These are phyloP conservation scores for Hypotaenidia okinawae DNA, from an alignment of 2,797 vertebrate species.

Conservation along the genomic window DNA sequence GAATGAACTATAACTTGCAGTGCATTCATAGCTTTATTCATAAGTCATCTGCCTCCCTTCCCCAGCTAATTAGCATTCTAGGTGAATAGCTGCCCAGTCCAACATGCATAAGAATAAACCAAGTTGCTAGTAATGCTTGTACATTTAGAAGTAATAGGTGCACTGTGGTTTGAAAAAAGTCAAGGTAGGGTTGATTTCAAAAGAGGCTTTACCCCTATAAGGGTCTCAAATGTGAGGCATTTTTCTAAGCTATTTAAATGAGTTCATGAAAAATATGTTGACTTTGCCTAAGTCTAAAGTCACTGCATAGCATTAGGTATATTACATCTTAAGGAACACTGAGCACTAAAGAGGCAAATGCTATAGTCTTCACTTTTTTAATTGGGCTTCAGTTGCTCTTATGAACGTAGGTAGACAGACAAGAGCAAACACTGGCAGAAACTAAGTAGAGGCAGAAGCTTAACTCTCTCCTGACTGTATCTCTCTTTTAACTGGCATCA, in stretches of 20 bases:
- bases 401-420: not conserved
- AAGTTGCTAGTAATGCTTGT: not conserved
- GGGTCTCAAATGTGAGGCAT: not conserved
- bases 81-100: not conserved
- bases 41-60: not conserved
- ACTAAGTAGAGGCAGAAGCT: not conserved
- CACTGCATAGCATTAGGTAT: not conserved
- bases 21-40: not conserved
- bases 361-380: not conserved
- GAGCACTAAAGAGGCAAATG: not conserved
- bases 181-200: not conserved
- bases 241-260: slow-evolving; percentile 17
- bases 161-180: not conserved
- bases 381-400: not conserved
- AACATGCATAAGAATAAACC: not conserved
- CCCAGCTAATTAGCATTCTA: not conserved
- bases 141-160: not conserved
- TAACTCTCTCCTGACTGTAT: not conserved
- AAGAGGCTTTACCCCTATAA: not conserved
- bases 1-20: not conserved
- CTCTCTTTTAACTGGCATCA: not conserved
- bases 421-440: not conserved
- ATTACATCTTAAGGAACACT: not conserved
- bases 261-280: not conserved
- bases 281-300: not conserved